Evolutionary conservation across 2,888 invertebrate species (phyloP), one percentile per base, ranked within the genome.

Genomic region (Drosophila tanythrix): DNA sequence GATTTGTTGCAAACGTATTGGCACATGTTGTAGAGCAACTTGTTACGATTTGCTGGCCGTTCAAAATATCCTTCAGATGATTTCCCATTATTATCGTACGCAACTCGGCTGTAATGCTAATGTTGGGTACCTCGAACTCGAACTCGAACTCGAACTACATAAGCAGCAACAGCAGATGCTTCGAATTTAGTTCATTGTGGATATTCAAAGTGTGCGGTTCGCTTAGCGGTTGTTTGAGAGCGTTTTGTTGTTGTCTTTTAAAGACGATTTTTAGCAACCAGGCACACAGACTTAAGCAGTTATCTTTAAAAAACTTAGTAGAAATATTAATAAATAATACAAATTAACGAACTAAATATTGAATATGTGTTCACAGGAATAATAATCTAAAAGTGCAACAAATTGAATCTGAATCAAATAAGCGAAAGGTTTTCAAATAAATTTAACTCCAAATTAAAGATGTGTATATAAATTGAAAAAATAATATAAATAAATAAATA

Each of bases 161-260:
- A 66, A 79, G 62, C 43, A 50, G 36, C 46, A 27, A n/a, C 35
- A 60, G 48, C 3, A 21, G 38, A 25, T 58, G 52, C 48, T 59
- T 31, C 53, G 51, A 43, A 43, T 74, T 88, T 74, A 86, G 89
- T 86, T 87, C 71, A 21, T 50, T 64, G 70, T 57, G 70, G 72
- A 68, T 73, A 64, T 75, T 79, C 71, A 59, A 60, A 56, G 74
- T 50, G 78, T 52, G 51, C 70, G 78, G 74, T 71, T 73, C 36
- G 53, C 10, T 31, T 4, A 43, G 51, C 85, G 88, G 67, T 56
- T 46, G 38, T 6, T 38, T 5, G 7, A 13, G 2, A 2, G 29
- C n/a, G 18, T 10, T 40, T 57, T 11, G 46, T 38, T 40, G 25
- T 10, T 56, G 25, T 10, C 13, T 27, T 38, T n/a, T 15, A 21